phyloP scores from a whole-genome alignment of 2,113 vertebrate genomes.

The Xerus inauris region DNA sequence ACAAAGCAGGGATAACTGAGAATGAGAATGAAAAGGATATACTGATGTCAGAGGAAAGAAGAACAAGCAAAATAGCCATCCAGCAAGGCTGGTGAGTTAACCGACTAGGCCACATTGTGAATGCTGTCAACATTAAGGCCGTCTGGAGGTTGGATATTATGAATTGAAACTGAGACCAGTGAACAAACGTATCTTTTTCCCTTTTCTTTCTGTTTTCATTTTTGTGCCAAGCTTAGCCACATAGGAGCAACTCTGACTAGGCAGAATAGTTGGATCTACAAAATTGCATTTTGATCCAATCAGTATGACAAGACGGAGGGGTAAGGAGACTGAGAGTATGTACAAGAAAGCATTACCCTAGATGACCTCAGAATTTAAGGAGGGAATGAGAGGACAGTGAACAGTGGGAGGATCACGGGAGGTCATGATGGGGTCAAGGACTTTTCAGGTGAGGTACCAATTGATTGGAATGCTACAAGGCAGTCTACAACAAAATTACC shows the following conservation, averaged over 20 bases:
- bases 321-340: not conserved
- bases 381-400: not conserved
- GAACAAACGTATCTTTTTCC: not conserved
- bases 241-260: not conserved
- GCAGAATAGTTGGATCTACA: not conserved
- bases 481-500: slow-evolving; percentile 80
- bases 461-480: not conserved
- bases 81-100: not conserved
- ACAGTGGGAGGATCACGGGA: not conserved
- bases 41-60: not conserved
- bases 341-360: not conserved
- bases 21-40: not conserved
- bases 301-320: not conserved
- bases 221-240: not conserved
- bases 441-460: not conserved
- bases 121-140: not conserved
- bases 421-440: not conserved
- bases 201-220: not conserved
- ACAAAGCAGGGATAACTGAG: not conserved
- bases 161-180: not conserved
- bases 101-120: not conserved
- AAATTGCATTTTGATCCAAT: not conserved
- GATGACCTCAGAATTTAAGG: not conserved
- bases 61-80: not conserved
- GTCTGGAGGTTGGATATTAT: not conserved